These are phyloP conservation scores for Andrena chrysosceles DNA, from an alignment of 2,888 invertebrate species.

Conservation along the genomic window DNA sequence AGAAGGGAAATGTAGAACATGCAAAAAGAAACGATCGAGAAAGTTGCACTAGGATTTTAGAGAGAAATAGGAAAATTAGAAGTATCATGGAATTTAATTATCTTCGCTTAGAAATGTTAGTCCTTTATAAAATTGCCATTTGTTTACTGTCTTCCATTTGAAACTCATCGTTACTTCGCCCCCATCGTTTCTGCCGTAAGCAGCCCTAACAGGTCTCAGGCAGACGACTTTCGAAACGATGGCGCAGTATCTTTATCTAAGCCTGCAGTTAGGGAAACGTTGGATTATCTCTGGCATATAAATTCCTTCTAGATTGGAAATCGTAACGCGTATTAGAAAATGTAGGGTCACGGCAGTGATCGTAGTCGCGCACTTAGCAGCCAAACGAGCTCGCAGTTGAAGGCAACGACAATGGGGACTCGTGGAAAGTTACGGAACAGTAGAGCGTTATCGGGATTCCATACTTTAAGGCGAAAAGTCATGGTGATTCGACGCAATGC, in stretches of 20 bases:
- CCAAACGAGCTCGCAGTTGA: background rate
- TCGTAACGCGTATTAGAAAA: background rate
- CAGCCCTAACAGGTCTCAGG: no score
- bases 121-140: no score
- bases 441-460: conserved; percentile 11
- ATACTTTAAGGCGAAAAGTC: conserved; percentile 18
- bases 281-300: no score
- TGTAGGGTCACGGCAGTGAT: background rate
- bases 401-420: background rate
- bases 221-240: no score
- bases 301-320: no score
- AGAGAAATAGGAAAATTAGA: background rate
- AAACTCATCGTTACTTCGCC: no score
- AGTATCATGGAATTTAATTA: no score
- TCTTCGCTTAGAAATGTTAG: background rate
- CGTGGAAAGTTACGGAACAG: conserved; percentile 12
- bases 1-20: background rate
- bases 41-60: background rate
- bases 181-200: no score
- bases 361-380: background rate
- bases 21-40: background rate
- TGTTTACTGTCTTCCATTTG: no score
- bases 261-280: no score
- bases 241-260: no score
- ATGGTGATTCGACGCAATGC: background rate